phyloP scores from a whole-genome alignment of 2,888 invertebrate species.

The Xestobium rufovillosum region DNA sequence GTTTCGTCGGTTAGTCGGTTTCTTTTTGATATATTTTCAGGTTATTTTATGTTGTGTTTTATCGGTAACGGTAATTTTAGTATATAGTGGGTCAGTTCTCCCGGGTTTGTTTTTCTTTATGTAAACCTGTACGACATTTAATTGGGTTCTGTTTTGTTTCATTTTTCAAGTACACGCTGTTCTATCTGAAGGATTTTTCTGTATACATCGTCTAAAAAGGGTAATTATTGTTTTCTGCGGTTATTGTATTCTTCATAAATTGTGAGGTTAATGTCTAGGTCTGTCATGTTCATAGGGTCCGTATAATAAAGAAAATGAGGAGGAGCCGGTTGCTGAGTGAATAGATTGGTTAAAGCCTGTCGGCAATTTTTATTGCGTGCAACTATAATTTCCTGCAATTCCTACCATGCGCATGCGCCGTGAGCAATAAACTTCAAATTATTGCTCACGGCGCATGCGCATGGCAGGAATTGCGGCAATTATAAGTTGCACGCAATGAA shows the following conservation, averaged over 20 bases:
- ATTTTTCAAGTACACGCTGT: background rate
- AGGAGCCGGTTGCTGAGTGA: background rate
- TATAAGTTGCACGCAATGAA: too few species aligned
- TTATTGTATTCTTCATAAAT: slow-evolving; percentile 2
- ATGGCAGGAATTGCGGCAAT: too few species aligned
- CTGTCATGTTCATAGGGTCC: slow-evolving; percentile 2
- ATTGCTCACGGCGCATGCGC: too few species aligned
- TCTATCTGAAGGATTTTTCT: background rate
- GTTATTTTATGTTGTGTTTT: background rate
- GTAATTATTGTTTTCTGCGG: background rate
- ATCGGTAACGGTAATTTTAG: background rate
- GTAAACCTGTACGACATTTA: background rate
- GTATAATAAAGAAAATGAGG: slow-evolving; percentile 2
- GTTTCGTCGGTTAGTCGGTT: background rate
- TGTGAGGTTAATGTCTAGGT: too few species aligned
- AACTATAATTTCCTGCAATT: too few species aligned
- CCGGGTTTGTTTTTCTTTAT: slow-evolving; percentile 1
- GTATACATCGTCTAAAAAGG: background rate
- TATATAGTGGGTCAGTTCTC: slow-evolving; percentile 1
- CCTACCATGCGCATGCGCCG: too few species aligned
- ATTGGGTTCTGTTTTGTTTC: background rate
- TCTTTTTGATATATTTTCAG: background rate
- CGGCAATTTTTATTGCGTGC: too few species aligned
- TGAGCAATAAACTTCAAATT: too few species aligned
- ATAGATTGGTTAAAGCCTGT: too few species aligned